Base-by-base conservation (phyloP, 2,113 vertebrate species). In the Gadus macrocephalus region DNA sequence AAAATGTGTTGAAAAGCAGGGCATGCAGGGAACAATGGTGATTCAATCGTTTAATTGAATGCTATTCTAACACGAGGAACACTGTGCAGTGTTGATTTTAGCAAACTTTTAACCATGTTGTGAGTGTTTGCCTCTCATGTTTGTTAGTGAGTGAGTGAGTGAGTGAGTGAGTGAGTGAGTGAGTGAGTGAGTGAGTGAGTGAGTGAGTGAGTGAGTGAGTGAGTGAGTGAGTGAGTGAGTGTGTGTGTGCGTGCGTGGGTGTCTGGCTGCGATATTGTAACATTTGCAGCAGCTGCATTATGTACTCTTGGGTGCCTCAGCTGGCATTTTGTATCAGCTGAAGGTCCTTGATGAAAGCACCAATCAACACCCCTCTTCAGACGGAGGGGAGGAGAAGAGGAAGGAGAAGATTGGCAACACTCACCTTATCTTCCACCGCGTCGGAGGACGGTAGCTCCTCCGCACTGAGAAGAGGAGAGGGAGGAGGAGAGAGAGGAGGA, bases 391-490 rank as follows among this genome's bases (percentile, higher is more conserved):
- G 12, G 42, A 49, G 6, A 49, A 8, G 42, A 49, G 31, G 5
- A 35, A 35, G 6, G 4, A 35, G 6, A 35, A 35, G 42, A 49
- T 49, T 49, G 42, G 9, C 42, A 14, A 38, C 19, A 60, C 85
- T 90, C 80, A 93, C 92, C 89, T 90, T 92, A 78, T 90, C 89
- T 83, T 93, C 91, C 78, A 87, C 65, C 0, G 86, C 80, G 82
- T 92, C 89, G 68, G 82, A 88, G 62, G 87, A 84, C 53, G 92
- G 92, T 67, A 93, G 91, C 70, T 92, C 91, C 53, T 82, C 74
- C 73, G 86, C 75, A 78, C 92, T 93, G 80, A 49, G 42, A 14
- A 8, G 42, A 49, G 42, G 42, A 49, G 65, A 63, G 71, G 61
- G 31, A 15, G 20, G 76, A 15, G 42, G n/a, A n/a, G 9, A 14